A percentile compares a stretch with the other conserved stretches of the same genome.
Conservation (phyloP, 1,140 invertebrate genomes). For the Orius insidiosus region DNA sequence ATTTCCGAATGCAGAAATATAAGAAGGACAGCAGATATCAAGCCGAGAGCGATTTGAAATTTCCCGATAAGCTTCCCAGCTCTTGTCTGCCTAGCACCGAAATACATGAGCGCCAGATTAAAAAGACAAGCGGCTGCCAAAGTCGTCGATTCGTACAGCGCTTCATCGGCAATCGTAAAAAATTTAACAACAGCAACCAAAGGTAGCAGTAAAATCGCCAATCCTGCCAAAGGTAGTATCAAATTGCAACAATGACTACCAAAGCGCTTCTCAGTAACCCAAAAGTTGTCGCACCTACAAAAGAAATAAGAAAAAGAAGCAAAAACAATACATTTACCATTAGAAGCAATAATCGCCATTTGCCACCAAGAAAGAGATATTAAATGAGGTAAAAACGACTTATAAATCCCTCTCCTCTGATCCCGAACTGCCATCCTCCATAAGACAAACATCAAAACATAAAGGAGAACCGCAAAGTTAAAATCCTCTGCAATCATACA, state of each 20-base stretch:
- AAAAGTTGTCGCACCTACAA: conserved; percentile 30
- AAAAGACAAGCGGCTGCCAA: conserved; percentile 33
- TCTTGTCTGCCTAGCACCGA: conserved; percentile 35
- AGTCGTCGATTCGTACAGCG: conserved; percentile 38
- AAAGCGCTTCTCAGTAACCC: conserved; percentile 57
- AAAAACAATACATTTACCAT: conserved; percentile 28
- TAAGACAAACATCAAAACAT: conserved; percentile 54
- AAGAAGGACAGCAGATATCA: neutral
- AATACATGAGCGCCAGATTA: conserved; percentile 40
- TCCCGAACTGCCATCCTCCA: conserved; percentile 50
- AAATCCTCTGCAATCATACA: no score
- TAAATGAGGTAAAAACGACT: conserved; percentile 61
- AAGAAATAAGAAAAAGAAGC: neutral
- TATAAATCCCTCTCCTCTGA: conserved; percentile 60
- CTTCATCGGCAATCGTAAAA: conserved; percentile 41
- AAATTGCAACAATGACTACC: conserved; percentile 57
- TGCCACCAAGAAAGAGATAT: conserved; percentile 75
- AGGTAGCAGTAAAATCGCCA: conserved; percentile 52
- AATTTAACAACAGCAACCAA: conserved; percentile 52
- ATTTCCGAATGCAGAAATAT: neutral
- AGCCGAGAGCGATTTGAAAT: conserved; percentile 1
- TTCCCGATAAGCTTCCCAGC: conserved; percentile 45
- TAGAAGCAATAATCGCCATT: conserved; percentile 57
- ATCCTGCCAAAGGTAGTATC: conserved; percentile 56
- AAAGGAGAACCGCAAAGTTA: conserved; percentile 43